Conservation (phyloP, 2,888 invertebrate genomes). For the Melangyna quadrimaculata region DNA sequence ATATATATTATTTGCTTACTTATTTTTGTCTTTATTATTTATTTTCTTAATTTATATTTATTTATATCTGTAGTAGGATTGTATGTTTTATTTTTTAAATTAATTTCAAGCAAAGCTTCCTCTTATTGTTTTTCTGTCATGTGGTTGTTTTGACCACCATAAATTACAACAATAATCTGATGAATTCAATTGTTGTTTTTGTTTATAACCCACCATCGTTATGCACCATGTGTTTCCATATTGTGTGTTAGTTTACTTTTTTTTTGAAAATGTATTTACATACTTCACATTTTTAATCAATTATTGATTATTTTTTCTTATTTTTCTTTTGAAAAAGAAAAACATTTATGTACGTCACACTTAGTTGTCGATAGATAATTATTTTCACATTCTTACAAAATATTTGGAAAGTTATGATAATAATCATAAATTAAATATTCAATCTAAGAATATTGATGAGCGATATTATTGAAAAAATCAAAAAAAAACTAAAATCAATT, state of each 20-base stretch:
- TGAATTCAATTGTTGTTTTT: neutral
- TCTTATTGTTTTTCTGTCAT: slow-evolving; percentile 8
- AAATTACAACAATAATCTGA: neutral
- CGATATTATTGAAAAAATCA: neutral
- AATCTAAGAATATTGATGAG: neutral
- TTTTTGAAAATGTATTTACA: neutral
- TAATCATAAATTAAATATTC: slow-evolving; percentile 9
- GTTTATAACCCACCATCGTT: neutral
- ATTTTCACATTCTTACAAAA: neutral
- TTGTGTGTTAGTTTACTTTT: neutral
- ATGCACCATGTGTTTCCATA: neutral
- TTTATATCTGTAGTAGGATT: neutral
- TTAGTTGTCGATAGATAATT: slow-evolving; percentile 1
- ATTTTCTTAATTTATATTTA: neutral
- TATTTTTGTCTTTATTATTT: neutral
- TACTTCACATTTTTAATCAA: neutral
- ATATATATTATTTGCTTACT: neutral
- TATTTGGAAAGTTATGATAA: neutral
- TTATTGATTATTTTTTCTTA: neutral
- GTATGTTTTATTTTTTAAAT: neutral
- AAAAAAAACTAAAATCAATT: neutral
- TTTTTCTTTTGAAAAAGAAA: neutral
- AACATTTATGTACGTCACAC: neutral
- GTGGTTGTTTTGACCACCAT: neutral
- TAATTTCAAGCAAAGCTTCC: neutral